Percentiles rank a stretch among this genome's conserved stretches.
Evolutionary conservation across 2,888 invertebrate species (phyloP).

Genomic region (Allacma fusca): DNA sequence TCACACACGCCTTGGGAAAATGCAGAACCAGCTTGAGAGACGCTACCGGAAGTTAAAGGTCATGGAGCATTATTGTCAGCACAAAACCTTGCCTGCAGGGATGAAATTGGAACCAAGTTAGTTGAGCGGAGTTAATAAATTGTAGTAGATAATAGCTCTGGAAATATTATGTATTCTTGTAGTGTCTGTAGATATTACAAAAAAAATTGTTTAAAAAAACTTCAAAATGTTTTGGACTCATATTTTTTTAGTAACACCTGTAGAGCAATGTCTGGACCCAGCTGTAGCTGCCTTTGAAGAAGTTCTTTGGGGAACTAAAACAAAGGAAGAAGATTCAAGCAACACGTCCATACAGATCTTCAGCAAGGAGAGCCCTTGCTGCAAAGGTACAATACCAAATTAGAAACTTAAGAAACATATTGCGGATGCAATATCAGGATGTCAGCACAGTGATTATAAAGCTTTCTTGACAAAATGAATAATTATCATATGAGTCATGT

Average conservation of each 20-base stretch:
- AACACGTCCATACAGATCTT: neutral
- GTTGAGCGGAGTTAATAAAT: neutral
- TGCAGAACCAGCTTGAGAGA: constrained; percentile 32
- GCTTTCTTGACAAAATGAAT: too few species aligned
- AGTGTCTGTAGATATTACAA: too few species aligned
- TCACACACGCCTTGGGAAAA: constrained; percentile 9
- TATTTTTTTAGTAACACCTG: constrained; percentile 17
- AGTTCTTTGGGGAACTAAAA: constrained; percentile 19
- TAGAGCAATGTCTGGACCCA: constrained; percentile 23
- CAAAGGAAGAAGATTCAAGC: neutral
- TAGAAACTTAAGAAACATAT: too few species aligned
- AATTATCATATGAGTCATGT: too few species aligned
- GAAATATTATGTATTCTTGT: too few species aligned
- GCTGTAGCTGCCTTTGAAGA: constrained; percentile 27
- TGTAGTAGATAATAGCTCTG: neutral
- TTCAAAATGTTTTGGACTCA: too few species aligned
- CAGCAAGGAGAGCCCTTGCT: neutral
- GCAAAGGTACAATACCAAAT: too few species aligned
- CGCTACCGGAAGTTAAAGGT: constrained; percentile 28
- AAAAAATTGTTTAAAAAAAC: too few species aligned
- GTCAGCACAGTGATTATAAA: too few species aligned
- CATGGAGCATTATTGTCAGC: constrained; percentile 35
- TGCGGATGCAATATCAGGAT: too few species aligned
- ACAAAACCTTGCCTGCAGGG: constrained; percentile 8
- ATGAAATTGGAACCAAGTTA: constrained; percentile 30